Evolutionary conservation across 2,888 invertebrate genomes (phyloP).

Genomic region (Erebia epiphron): DNA sequence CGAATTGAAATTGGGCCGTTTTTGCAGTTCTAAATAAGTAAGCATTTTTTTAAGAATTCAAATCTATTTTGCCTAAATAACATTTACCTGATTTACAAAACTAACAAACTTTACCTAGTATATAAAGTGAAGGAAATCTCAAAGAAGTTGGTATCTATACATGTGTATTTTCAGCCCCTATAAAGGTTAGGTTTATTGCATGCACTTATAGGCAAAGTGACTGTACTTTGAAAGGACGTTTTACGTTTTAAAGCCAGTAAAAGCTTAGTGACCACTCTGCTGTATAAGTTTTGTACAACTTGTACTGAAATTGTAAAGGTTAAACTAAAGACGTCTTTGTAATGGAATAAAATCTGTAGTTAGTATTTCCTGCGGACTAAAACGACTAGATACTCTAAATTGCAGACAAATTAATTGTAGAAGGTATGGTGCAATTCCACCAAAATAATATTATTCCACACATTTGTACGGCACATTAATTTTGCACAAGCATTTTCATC

Average conservation of each 20-base stretch:
- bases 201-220: slow-evolving; percentile 24
- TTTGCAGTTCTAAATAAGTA: too few relatives aligned
- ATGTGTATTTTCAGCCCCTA: slow-evolving; percentile 4
- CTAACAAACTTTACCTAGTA: neutral
- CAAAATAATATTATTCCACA: too few relatives aligned
- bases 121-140: neutral
- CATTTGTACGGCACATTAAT: too few relatives aligned
- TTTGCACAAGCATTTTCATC: too few relatives aligned
- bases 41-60: too few relatives aligned
- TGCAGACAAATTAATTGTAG: neutral
- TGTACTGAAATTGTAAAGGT: slow-evolving; percentile 6
- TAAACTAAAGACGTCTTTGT: neutral
- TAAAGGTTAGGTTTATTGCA: slow-evolving; percentile 11
- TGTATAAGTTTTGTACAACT: neutral
- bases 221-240: slow-evolving; percentile 20
- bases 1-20: too few relatives aligned
- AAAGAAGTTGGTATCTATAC: neutral
- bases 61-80: neutral
- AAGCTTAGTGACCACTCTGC: slow-evolving; percentile 15
- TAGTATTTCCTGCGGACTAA: too few relatives aligned
- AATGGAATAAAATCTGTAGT: too few relatives aligned
- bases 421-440: neutral
- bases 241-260: slow-evolving; percentile 15
- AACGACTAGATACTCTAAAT: too few relatives aligned
- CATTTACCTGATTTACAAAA: neutral